Percentiles rank a stretch among this genome's conserved stretches.
Evolutionary conservation across 2,797 vertebrate species (phyloP).

Genomic region (Ambastaia sidthimunki): DNA sequence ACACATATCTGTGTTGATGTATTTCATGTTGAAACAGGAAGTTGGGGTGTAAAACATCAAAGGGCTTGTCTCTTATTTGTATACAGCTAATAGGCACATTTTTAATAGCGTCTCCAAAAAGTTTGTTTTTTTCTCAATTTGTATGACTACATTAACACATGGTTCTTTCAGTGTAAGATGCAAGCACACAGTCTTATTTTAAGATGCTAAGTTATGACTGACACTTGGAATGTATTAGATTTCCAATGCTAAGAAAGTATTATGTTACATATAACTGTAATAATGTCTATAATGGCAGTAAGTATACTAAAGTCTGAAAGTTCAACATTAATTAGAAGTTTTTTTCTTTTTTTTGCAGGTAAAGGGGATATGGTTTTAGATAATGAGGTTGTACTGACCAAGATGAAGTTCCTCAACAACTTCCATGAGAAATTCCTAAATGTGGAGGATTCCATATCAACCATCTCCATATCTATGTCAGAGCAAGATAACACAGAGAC

Average conservation of each 20-base stretch:
- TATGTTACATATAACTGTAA: conserved; percentile 61
- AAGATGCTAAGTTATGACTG: conserved; percentile 56
- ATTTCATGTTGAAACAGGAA: not conserved
- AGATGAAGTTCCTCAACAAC: conserved; percentile 83
- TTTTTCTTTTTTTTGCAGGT: conserved; percentile 64
- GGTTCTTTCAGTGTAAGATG: not conserved
- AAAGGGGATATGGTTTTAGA: conserved; percentile 78
- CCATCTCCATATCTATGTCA: conserved; percentile 61
- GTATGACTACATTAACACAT: no score
- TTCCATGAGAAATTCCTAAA: conserved; percentile 63
- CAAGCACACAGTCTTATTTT: not conserved
- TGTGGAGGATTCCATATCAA: conserved; percentile 66
- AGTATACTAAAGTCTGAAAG: conserved; percentile 61
- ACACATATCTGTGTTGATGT: not conserved
- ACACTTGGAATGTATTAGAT: conserved; percentile 65
- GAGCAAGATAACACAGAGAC: conserved; percentile 61
- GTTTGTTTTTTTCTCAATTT: no score
- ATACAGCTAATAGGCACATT: no score
- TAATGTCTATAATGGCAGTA: no score
- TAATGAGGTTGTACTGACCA: conserved; percentile 85
- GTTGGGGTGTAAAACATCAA: not conserved
- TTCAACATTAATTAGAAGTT: no score
- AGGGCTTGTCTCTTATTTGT: not conserved
- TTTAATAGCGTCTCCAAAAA: no score
- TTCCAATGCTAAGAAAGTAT: conserved; percentile 61